Percentiles rank a stretch among this genome's conserved stretches.
Evolutionary conservation across 2,113 vertebrate species (phyloP).

Genomic region (Synchiropus splendidus): DNA sequence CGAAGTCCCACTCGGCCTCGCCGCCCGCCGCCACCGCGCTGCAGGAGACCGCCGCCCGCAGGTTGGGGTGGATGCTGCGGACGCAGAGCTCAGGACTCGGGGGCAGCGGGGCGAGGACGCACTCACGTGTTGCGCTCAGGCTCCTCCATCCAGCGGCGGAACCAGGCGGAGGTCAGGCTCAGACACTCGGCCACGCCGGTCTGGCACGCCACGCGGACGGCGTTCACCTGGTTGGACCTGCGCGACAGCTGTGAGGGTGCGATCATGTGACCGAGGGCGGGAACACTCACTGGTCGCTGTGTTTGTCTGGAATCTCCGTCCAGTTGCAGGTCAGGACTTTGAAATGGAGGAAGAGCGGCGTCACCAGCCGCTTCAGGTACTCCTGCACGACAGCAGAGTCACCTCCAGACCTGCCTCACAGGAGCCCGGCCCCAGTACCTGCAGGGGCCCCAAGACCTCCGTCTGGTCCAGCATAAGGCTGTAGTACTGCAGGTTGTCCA

Average conservation of each 20-base stretch:
- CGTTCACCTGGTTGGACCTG: conserved; percentile 80
- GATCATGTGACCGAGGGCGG: not conserved
- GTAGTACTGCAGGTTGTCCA: conserved; percentile 74
- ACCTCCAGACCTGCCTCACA: not conserved
- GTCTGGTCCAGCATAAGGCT: conserved; percentile 79
- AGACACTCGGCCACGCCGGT: conserved; percentile 57
- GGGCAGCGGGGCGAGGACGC: not conserved
- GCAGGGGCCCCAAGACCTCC: conserved; percentile 75
- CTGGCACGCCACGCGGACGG: conserved; percentile 73
- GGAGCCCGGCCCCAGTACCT: conserved; percentile 52
- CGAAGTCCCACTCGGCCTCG: conserved; percentile 72
- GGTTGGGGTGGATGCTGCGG: conserved; percentile 74
- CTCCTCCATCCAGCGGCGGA: conserved; percentile 27
- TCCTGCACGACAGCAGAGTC: conserved; percentile 39
- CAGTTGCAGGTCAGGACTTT: conserved; percentile 33
- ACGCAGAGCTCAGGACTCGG: not conserved
- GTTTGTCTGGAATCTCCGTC: accelerated
- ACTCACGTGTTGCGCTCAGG: conserved; percentile 37
- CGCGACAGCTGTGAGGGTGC: not conserved
- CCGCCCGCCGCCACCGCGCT: conserved; percentile 69
- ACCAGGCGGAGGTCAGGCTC: conserved; percentile 22
- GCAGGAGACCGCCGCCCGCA: conserved; percentile 82
- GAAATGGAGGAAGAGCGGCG: conserved; percentile 63
- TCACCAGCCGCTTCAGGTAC: conserved; percentile 70
- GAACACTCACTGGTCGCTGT: conserved; percentile 76